Evolutionary conservation across 1,140 invertebrate genomes (phyloP).

Genomic region (Agraylea sexmaculata): DNA sequence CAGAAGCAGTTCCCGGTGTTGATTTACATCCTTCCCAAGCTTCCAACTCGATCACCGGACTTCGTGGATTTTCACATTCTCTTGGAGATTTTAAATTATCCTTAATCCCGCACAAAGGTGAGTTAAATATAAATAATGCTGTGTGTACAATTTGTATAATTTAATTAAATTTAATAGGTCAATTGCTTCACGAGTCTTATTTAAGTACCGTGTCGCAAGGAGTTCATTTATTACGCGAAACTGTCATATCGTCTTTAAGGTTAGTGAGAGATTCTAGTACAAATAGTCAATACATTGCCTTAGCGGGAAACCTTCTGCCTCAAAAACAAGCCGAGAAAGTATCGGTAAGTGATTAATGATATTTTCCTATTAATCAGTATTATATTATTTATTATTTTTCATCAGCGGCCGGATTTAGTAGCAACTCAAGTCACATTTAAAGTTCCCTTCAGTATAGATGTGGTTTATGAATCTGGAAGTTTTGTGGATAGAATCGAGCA

Average conservation of each 20-base stretch:
- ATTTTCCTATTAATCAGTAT: not conserved
- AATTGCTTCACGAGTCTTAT: constrained; percentile 57
- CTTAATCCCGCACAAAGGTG: constrained; percentile 29
- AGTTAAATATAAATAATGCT: constrained; percentile 2
- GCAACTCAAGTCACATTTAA: constrained; percentile 68
- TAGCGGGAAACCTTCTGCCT: constrained; percentile 48
- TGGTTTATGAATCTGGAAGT: constrained; percentile 72
- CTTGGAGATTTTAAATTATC: constrained; percentile 63
- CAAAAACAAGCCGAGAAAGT: constrained; percentile 34
- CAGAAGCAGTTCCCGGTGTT: constrained; percentile 55
- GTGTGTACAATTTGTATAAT: constrained; percentile 13
- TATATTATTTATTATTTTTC: constrained; percentile 11
- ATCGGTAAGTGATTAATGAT: constrained; percentile 1
- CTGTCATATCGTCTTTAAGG: constrained; percentile 54
- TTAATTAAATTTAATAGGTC: constrained; percentile 36
- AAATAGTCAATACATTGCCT: constrained; percentile 44
- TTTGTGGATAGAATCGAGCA: constrained; percentile 41
- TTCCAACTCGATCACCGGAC: constrained; percentile 47
- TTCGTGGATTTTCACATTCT: constrained; percentile 64
- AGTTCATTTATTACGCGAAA: constrained; percentile 66
- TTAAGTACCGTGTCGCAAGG: constrained; percentile 59
- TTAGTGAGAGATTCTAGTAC: constrained; percentile 44
- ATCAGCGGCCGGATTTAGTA: constrained; percentile 65
- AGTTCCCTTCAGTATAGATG: constrained; percentile 73
- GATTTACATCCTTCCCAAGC: constrained; percentile 44